Evolutionary conservation across 2,797 vertebrate species (phyloP), one percentile per base, ranked within the genome.

Genomic region (Pseudochirops corinnae): DNA sequence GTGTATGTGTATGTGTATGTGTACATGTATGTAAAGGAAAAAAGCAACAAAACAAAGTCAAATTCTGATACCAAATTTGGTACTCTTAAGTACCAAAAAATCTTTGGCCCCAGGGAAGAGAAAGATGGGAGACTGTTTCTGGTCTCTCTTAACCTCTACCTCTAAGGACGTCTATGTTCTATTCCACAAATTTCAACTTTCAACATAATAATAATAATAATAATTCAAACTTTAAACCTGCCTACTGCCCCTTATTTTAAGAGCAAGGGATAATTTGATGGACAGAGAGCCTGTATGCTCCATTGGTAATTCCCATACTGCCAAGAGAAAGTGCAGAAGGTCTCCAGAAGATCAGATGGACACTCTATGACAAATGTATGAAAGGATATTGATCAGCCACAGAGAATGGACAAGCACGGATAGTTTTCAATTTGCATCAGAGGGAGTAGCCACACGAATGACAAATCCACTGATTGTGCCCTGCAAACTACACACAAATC

Each of bases 131-230:
- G n/a, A 26, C 39, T 39, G 21, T 82, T 74, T n/a, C 62, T 39
- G n/a, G n/a, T 74, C n/a, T 26, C 7, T 82, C 46, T 82, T 46
- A 82, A 26, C 74, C 39, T 82, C 18, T 21, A 82, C 74, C 9
- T 82, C 74, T 82, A 82, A 82, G 39, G 21, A 82, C 6, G 18
- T 82, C n/a, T 46, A 46, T 3, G 6, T 82, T 82, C 16, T 82
- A 82, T 46, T 82, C 39, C 46, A 82, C 39, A 82, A 82, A 9
- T 1, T 62, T 50, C 82, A 92, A 94, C 96, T 97, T 97, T 95
- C 96, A 94, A 90, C n/a, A 96, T 92, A 92, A 93, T 9, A 93
- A 24, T 52, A 52, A 6, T 58, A 94, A 95, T 56, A 95, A 96
- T 92, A 39, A 74, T 21, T 39, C 46, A 82, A 87, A 46, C 39